phyloP scores from a whole-genome alignment of 2,797 vertebrate species.

The Carcharodon carcharias region DNA sequence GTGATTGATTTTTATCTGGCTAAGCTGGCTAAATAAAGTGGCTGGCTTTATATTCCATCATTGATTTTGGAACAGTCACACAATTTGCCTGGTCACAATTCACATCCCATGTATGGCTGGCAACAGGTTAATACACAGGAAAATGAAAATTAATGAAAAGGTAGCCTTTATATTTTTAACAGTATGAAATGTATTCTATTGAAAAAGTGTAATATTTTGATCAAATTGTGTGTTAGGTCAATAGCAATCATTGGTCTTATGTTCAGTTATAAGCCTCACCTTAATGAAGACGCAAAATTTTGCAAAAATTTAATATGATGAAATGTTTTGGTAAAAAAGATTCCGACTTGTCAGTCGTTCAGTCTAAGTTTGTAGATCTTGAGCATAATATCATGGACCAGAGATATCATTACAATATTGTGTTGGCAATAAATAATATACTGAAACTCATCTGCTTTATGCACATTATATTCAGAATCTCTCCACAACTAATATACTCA shows the following conservation, averaged over 20 bases:
- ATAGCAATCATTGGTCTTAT: neutral
- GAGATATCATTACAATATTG: neutral
- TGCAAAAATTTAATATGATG: neutral
- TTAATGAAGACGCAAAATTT: neutral
- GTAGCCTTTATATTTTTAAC: neutral
- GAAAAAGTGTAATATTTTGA: neutral
- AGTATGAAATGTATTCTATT: neutral
- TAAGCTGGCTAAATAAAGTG: neutral
- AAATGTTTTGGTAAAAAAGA: neutral
- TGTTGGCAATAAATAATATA: neutral
- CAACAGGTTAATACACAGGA: no score
- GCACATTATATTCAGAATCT: neutral
- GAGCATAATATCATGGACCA: neutral
- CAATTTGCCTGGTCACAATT: neutral
- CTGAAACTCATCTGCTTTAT: neutral
- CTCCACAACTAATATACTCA: neutral
- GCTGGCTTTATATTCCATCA: neutral
- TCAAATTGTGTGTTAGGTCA: neutral
- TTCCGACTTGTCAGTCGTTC: neutral
- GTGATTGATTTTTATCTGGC: neutral
- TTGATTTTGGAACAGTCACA: neutral
- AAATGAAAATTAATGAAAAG: neutral
- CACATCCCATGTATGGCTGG: neutral
- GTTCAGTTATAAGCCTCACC: neutral
- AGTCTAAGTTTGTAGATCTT: neutral